Evolutionary conservation across 2,888 invertebrate species (phyloP), one percentile per base, ranked within the genome.

Genomic region (Lasioglossum figueresi): DNA sequence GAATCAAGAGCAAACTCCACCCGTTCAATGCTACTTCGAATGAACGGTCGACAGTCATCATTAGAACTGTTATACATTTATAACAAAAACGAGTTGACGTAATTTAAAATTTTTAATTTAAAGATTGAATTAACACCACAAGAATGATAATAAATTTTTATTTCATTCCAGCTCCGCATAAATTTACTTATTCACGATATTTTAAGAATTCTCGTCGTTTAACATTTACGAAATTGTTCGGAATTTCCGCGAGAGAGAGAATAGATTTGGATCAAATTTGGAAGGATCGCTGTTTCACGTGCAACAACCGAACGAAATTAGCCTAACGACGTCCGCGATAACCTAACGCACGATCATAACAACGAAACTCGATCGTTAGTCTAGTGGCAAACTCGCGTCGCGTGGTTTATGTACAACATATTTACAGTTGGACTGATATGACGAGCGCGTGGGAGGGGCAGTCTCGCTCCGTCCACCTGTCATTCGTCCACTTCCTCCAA

Each of bases 341-440:
- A 76, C 23, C 74, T 77, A 74, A 66, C 80, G 77, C 31, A 75
- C 63, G 80, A 79, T 43, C 77, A 80, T 73, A 83, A 87, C 48
- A 78, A 83, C 48, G 56, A 83, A 79, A 74, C 66, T 66, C 48
- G 77, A 59, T 78, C 81, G 80, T 37, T 75, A 76, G 73, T 79
- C 83, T 87, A 83, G 34, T 71, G 80, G 72, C 82, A 76, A 80
- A 79, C 72, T 77, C 77, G 74, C 63, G 31, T 74, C 73, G 37
- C 79, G 75, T 43, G 52, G 48, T 72, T 59, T 87, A 87, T 87
- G 45, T 87, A 87, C 87, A 87, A 77, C 27, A n/a, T 87, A 87
- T 87, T 83, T 87, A 87, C 87, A 87, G 66, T 37, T 74, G 70
- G 40, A 81, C 63, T 86, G 86, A 86, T 87, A 87, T 87, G 86